Percentiles rank a stretch among this genome's conserved stretches.
phyloP scores from a whole-genome alignment of 2,113 vertebrate genomes.

The rabbit (Oryctolagus cuniculus) region mOryCun1.1 NC_091435.1:121956001-121956500 shows the following conservation, averaged over 20 bases:
- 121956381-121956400: neutral
- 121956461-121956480: constrained; percentile 56
- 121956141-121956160: constrained; percentile 23
- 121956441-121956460: constrained; percentile 45
- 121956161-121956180: constrained; percentile 2
- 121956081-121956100: too few species aligned
- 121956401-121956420: constrained; percentile 23
- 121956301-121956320: constrained; percentile 30
- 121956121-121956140: neutral
- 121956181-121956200: neutral
- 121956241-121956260: neutral
- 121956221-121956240: neutral
- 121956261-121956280: constrained; percentile 8
- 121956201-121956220: neutral
- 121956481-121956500: constrained; percentile 68
- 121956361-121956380: neutral
- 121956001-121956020: too few species aligned
- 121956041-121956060: neutral
- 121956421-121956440: constrained; percentile 17
- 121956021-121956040: too few species aligned
- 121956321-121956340: constrained; percentile 36
- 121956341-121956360: constrained; percentile 39
- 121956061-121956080: constrained; percentile 3
- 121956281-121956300: constrained; percentile 31
- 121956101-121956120: too few species aligned